Evolutionary conservation across 2,888 invertebrate genomes (phyloP).

Genomic region (Drepana falcataria): DNA sequence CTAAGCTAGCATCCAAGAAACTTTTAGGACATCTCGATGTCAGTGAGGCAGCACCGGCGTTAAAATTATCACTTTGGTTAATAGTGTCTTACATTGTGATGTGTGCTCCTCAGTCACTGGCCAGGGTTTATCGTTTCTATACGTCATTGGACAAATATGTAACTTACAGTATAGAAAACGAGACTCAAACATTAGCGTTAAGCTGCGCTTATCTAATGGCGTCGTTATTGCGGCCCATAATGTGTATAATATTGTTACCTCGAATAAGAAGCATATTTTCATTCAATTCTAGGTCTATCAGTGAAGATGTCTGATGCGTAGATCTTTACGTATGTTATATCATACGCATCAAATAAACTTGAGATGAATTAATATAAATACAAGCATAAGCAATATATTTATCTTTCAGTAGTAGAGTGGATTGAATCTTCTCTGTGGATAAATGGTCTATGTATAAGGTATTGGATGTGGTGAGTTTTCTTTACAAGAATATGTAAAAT

Average conservation of each 20-base stretch:
- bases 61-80: conserved; percentile 61
- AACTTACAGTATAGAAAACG: conserved; percentile 27
- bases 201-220: conserved; percentile 47
- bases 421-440: too few species aligned
- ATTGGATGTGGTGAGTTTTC: too few species aligned
- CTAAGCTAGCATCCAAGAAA: conserved; percentile 51
- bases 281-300: conserved; percentile 35
- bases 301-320: not conserved
- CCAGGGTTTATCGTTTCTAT: conserved; percentile 49
- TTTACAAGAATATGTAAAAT: too few species aligned
- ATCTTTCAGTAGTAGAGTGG: too few species aligned
- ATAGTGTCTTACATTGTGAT: conserved; percentile 48
- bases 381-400: too few species aligned
- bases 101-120: conserved; percentile 55
- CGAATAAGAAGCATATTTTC: conserved; percentile 44
- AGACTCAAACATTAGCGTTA: conserved; percentile 41
- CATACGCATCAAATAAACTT: too few species aligned
- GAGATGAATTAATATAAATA: too few species aligned
- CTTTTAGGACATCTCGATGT: conserved; percentile 29
- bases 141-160: conserved; percentile 34
- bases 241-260: conserved; percentile 37
- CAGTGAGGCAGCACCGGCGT: conserved; percentile 44
- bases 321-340: too few species aligned
- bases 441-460: too few species aligned
- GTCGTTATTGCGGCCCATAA: conserved; percentile 32